These are phyloP conservation scores for Dorcus parallelipipedus DNA, from an alignment of 2,888 invertebrate genomes.

Conservation along the genomic window DNA sequence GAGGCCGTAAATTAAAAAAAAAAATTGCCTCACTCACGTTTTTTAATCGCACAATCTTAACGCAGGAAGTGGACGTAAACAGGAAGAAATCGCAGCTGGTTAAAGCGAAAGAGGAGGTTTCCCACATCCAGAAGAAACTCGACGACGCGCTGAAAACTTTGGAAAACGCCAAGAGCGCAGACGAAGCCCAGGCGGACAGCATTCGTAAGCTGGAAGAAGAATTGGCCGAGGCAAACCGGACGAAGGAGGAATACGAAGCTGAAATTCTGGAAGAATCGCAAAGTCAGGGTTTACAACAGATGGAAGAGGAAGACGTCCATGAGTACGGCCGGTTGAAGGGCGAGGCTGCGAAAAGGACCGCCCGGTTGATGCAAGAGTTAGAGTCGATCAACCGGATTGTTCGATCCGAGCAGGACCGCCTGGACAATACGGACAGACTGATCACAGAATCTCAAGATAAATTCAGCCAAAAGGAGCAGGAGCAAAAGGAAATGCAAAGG, in stretches of 20 bases:
- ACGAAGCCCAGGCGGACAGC: conserved; percentile 88
- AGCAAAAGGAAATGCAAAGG: conserved; percentile 90
- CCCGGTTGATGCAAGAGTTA: conserved; percentile 87
- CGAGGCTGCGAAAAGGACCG: conserved; percentile 91
- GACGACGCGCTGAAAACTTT: conserved; percentile 86
- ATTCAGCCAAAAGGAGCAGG: conserved; percentile 86
- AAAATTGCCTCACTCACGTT: neutral
- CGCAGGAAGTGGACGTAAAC: conserved; percentile 85
- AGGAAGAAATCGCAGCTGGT: conserved; percentile 95
- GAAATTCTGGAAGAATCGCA: conserved; percentile 78
- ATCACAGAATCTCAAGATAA: conserved; percentile 87
- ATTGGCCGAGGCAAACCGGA: conserved; percentile 70
- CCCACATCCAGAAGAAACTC: conserved; percentile 93
- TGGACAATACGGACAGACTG: conserved; percentile 87
- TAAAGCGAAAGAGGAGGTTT: conserved; percentile 93
- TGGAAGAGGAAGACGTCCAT: conserved; percentile 89
- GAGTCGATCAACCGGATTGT: conserved; percentile 96
- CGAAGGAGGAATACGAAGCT: conserved; percentile 78
- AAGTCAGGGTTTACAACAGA: conserved; percentile 76
- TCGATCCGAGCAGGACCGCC: conserved; percentile 92
- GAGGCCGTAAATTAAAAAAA: conserved; percentile 65
- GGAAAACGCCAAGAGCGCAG: conserved; percentile 85
- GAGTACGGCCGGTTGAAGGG: conserved; percentile 96
- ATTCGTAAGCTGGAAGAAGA: conserved; percentile 83
- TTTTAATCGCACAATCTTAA: conserved; percentile 17